Base-by-base conservation (phyloP, 1,140 invertebrate species). In the Drosophila sucinea region DNA sequence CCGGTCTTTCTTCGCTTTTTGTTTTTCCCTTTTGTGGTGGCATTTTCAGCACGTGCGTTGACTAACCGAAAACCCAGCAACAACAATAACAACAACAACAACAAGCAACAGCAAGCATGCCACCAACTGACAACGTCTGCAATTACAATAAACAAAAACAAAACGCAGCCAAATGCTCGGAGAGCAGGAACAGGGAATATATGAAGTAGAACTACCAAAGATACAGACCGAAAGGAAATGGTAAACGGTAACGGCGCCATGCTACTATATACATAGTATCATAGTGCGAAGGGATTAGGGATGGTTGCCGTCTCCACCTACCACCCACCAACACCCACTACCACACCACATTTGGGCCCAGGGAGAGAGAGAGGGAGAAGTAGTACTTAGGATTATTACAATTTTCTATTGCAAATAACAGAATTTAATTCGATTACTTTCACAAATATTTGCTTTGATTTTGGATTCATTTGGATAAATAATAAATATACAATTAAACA, bases 141-240 rank as follows among this genome's bases (percentile, higher is more conserved):
- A 76, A 75, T 76, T 76, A 76, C 73, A 76, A 76, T 76, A 76
- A 76, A 75, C 73, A 76, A 75, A 58, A 74, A 68, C 64, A 69
- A 68, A 75, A 75, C 73, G 71, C 72, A 73, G 33, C 57, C 47
- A 74, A 76, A 74, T 58, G 73, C 33, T 57, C 29, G 54, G 7
- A 27, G 23, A 51, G 25, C 6, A 51, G 10, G 2, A 10, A 38
- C 35, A 10, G 7, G 25, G 44, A 51, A 51, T 51, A 51, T 51
- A 51, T 51, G 44, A 51, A 51, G 44, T 51, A 51, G 44, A 51
- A 51, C 44, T 27, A 51, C 6, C 44, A 27, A 51, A 51, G 44
- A 51, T 51, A 51, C 23, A 51, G 44, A 51, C 44, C 23, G 44
- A 51, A 51, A 51, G 44, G 44, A 51, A 51, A 51, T 51, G 44